Base-by-base conservation (phyloP, 2,797 vertebrate species). In the Cyclura pinguis region DNA sequence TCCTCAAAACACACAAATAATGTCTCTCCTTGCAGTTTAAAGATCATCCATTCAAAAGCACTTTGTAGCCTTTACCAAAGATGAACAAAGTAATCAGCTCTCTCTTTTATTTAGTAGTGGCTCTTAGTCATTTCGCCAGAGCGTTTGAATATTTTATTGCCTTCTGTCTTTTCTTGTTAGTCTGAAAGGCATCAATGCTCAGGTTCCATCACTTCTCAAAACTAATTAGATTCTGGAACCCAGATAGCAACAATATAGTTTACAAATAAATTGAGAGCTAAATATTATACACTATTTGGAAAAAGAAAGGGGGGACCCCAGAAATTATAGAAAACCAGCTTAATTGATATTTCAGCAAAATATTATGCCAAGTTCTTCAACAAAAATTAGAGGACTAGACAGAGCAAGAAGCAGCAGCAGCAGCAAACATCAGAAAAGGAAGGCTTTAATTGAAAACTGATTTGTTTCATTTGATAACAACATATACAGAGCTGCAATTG, bases 81-180 rank as follows among this genome's bases (percentile, higher is more conserved):
- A 1, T 80, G 32, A 92, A 73, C 32, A 78, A 73, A 89, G 9
- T 82, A 78, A 91, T 38, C 52, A 32, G 29, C 62, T 6, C 13
- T 35, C 22, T 91, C 50, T 94, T 91, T 81, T 87, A 89, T 92
- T 91, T 59, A 85, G 1, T 88, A 57, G 27, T 24, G 62, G 62
- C 69, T 42, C 59, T 84, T 55, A n/a, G 27, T 74, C 6, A 4
- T 89, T 86, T 86, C 72, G 10, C 76, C 62, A 22, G 3, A 74
- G 10, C 8, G 69, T 88, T 47, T 85, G 29, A 62, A 13, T 92
- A 84, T 89, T 90, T 95, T 90, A 88, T 85, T 74, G 74, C 42
- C 72, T n/a, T 20, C 38, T 88, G 73, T 77, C 67, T 32, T 87
- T 64, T 32, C 89, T 64, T 74, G 74, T 90, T 92, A 91, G 64